Evolutionary conservation across 1,140 invertebrate species (phyloP).

Genomic region (roundworm (Caenorhabditis elegans)): WBcel235 BX284604.4:13156001-13156500

Average conservation of each 20-base stretch:
- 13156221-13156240: constrained; percentile 41
- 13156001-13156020: no score
- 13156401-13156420: constrained; percentile 46
- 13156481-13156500: constrained; percentile 40
- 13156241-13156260: constrained; percentile 43
- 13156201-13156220: constrained; percentile 49
- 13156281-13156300: constrained; percentile 38
- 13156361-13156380: constrained; percentile 45
- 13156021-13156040: constrained; percentile 22
- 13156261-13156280: constrained; percentile 40
- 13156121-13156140: constrained; percentile 33
- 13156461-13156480: constrained; percentile 27
- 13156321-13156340: not conserved
- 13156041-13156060: not conserved
- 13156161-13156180: not conserved
- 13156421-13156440: constrained; percentile 1
- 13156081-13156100: constrained; percentile 12
- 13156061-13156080: constrained; percentile 39
- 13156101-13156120: constrained; percentile 33
- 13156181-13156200: constrained; percentile 3
- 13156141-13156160: constrained; percentile 41
- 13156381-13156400: constrained; percentile 46
- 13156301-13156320: constrained; percentile 31
- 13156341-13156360: not conserved
- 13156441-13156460: not conserved